Evolutionary conservation across 1,140 invertebrate species (phyloP), one percentile per base, ranked within the genome.

Genomic region (Mamestra configurata): DNA sequence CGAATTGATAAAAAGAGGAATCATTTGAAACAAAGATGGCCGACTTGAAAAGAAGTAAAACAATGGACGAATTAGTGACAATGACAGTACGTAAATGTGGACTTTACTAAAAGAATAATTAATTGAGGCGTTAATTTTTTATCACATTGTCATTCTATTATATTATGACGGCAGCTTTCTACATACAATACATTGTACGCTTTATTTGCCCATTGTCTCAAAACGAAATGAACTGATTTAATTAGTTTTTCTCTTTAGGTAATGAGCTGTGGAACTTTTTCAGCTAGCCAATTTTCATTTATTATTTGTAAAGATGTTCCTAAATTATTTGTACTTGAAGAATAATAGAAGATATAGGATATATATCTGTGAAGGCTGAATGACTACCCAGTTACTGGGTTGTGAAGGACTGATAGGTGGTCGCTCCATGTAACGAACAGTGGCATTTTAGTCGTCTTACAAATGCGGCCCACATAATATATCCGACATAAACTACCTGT

Each of bases 51-150:
- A 57, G 71, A 73, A 24, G 22, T 73, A 18, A 11, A 13, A 73
- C 71, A 73, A 73, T 73, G 51, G 31, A 40, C 71, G 71, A 73
- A 73, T 73, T 73, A 73, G 51, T 40, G 20, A 57, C 71, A 73
- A 73, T 73, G 71, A 27, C 24, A 11, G 51, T 22, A 51, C 35
- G 53, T 73, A 55, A 73, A 73, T 27, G 71, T 57, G 49, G 49
- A 73, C 13, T 55, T 73, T 73, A 57, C n/a, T 15, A 73, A 68
- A 73, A 73, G 71, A 55, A 73, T 40, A 57, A 73, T 64, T 57
- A 57, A 73, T 73, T 57, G 31, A 27, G n/a, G 7, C 51, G 35
- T 40, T 73, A 55, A 73, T 57, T 73, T 57, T 40, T 40, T 68
- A 8, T 43, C 10, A 70, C 13, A 27, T 11, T 49, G 15, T 49